Evolutionary conservation across 2,113 vertebrate genomes (phyloP).

Genomic region (Psittacula cyanocephala): DNA sequence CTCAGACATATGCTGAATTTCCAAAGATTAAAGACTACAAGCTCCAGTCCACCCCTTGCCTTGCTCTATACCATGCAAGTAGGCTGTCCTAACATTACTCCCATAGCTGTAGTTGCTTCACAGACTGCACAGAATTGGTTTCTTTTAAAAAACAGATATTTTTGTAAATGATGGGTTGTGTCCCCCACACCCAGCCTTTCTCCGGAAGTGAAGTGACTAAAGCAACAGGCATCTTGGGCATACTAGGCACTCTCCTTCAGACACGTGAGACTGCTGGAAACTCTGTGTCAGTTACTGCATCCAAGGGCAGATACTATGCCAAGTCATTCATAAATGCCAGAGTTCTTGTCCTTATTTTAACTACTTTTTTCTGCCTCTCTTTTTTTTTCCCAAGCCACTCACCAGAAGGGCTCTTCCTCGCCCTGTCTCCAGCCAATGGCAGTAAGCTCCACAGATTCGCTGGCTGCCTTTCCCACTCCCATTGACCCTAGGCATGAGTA

Average conservation of each 20-base stretch:
- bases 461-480: neutral
- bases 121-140: rapidly evolving
- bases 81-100: rapidly evolving
- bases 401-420: neutral
- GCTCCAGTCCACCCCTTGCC: neutral
- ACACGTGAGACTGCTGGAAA: constrained; percentile 49
- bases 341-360: neutral
- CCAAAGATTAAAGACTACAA: neutral
- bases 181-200: neutral
- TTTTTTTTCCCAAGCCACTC: neutral
- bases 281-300: neutral
- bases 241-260: neutral
- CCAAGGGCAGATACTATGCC: neutral
- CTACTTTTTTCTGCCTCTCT: neutral
- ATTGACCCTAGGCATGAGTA: neutral
- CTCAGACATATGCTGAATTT: neutral
- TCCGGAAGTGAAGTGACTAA: constrained; percentile 37
- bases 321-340: constrained; percentile 42
- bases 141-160: neutral
- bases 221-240: constrained; percentile 17
- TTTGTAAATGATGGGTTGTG: neutral
- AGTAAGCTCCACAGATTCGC: neutral
- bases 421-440: neutral
- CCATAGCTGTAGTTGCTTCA: neutral
- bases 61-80: neutral